Conservation (phyloP, 2,797 vertebrate species). For the Apogon hyalosoma region DNA sequence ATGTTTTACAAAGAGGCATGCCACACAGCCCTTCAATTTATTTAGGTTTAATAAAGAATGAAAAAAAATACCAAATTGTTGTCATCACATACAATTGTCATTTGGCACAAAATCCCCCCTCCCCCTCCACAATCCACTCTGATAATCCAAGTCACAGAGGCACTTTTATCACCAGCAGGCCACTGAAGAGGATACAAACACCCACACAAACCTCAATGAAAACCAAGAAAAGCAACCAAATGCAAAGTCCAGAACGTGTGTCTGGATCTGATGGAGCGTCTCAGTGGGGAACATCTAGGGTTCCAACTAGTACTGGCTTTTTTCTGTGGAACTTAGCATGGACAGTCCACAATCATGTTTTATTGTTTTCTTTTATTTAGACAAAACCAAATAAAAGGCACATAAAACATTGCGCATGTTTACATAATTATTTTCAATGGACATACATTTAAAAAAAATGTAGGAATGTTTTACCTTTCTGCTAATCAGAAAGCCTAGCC, state of each 20-base stretch:
- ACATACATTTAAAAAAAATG: constrained; percentile 97
- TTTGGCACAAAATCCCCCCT: too few relatives aligned
- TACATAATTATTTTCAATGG: constrained; percentile 97
- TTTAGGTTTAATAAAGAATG: constrained; percentile 63
- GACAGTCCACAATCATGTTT: constrained; percentile 69
- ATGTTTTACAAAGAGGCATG: constrained; percentile 25
- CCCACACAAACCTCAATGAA: neutral
- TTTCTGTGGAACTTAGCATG: constrained; percentile 37
- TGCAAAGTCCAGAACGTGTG: neutral
- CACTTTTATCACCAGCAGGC: constrained; percentile 51
- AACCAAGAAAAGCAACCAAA: constrained; percentile 8
- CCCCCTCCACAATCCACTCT: constrained; percentile 39
- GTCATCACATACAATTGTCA: too few relatives aligned
- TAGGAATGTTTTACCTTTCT: constrained; percentile 99
- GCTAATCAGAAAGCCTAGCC: constrained; percentile 97
- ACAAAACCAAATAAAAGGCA: constrained; percentile 99
- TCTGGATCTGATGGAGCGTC: constrained; percentile 1
- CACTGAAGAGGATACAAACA: constrained; percentile 16
- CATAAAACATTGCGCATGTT: constrained; percentile 96
- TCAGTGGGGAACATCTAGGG: neutral
- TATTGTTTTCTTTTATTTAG: constrained; percentile 99
- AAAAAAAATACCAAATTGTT: constrained; percentile 53
- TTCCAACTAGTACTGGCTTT: constrained; percentile 22
- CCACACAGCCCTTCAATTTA: constrained; percentile 31
- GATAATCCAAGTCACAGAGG: constrained; percentile 56